Evolutionary conservation across 2,888 invertebrate genomes (phyloP).

Genomic region (Phengaris arion): DNA sequence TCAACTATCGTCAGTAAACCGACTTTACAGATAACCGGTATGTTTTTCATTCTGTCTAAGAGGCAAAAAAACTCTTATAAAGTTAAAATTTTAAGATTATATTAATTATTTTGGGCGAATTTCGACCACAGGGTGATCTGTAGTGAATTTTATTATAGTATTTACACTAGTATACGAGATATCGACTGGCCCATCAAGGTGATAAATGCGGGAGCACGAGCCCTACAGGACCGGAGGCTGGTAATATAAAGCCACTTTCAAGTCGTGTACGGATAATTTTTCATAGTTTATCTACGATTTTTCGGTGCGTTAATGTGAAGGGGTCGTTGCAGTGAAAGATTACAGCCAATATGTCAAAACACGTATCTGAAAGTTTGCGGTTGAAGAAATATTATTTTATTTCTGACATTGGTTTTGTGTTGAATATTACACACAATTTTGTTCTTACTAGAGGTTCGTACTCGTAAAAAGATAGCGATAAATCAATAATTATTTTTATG

Average conservation of each 20-base stretch:
- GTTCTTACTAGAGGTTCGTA: too few species aligned
- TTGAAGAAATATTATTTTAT: neutral
- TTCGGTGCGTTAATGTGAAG: constrained; percentile 34
- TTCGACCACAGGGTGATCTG: too few species aligned
- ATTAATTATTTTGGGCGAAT: too few species aligned
- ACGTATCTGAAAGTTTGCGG: neutral
- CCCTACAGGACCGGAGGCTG: constrained; percentile 46
- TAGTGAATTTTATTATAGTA: constrained; percentile 41
- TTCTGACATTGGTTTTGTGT: too few species aligned
- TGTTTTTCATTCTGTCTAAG: too few species aligned
- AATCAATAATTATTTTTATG: too few species aligned
- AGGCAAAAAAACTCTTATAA: too few species aligned
- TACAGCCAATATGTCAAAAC: constrained; percentile 23
- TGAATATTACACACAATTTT: too few species aligned
- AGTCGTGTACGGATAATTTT: constrained; percentile 65
- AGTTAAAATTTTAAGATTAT: too few species aligned
- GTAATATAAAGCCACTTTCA: constrained; percentile 52
- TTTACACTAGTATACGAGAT: constrained; percentile 60
- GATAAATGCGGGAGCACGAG: constrained; percentile 66
- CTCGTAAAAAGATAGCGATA: too few species aligned
- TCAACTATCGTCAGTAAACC: too few species aligned
- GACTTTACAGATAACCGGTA: too few species aligned
- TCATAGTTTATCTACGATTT: constrained; percentile 61
- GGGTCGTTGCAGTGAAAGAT: constrained; percentile 24
- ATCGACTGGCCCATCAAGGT: constrained; percentile 61